Evolutionary conservation across 1,140 invertebrate species (phyloP).

Genomic region (Aphaenogaster rudis): DNA sequence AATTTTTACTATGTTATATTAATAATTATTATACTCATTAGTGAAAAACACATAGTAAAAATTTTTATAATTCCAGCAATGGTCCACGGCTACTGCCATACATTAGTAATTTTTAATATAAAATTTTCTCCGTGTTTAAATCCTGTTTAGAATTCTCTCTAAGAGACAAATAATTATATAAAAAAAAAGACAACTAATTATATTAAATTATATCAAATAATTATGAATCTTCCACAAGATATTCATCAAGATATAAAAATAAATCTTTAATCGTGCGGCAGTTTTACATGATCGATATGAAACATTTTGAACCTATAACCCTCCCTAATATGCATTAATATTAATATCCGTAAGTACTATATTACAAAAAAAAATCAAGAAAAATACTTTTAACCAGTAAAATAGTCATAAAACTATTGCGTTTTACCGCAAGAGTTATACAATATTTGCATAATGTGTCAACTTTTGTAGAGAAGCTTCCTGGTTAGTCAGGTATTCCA

Average conservation of each 20-base stretch:
- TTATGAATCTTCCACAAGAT: background rate
- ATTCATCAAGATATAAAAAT: background rate
- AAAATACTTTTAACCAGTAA: background rate
- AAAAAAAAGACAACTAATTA: background rate
- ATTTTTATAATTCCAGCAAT: no score
- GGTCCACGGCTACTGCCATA: no score
- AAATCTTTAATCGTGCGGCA: background rate
- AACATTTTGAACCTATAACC: background rate
- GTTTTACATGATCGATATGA: background rate
- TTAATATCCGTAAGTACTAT: background rate
- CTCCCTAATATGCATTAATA: background rate
- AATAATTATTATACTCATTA: no score
- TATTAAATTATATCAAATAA: background rate
- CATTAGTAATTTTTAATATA: no score
- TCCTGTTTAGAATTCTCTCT: background rate
- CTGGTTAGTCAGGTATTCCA: background rate
- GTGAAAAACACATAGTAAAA: no score
- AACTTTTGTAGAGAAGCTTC: background rate
- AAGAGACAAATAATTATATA: background rate
- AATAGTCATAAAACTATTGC: background rate
- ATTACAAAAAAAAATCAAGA: background rate
- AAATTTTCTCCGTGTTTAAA: no score
- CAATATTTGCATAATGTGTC: slow-evolving; percentile 1
- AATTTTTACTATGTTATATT: no score
- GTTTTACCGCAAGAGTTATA: background rate